Evolutionary conservation across 2,888 invertebrate species (phyloP), one percentile per base, ranked within the genome.

Genomic region (Griposia aprilina): DNA sequence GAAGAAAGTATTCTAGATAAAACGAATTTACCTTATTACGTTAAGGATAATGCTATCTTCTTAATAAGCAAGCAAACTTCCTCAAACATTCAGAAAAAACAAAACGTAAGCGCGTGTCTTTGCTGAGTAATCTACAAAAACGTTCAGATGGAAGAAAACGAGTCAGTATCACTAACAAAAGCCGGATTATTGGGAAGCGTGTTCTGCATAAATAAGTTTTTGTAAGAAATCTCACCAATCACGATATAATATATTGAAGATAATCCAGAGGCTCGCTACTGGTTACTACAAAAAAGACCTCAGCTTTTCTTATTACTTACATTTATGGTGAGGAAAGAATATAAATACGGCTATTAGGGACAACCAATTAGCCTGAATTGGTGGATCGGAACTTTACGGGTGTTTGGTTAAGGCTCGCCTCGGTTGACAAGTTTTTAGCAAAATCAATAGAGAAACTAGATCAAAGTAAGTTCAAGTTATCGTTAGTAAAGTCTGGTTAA

Each of bases 181-280:
- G 60, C 63, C 17, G 50, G 72, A 78, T 67, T 78, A 84, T 66
- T 70, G 17, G 50, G 48, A 48, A 30, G 52, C 63, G 68, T 80
- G 71, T 48, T 66, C 60, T 83, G 81, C 80, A 80, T 85, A 66
- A 80, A 70, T 68, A 86, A 60, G 41, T 57, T 77, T 66, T 50
- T 13, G 17, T 23, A 20, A 62, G 7, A 74, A 55, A 75, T 80
- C 13, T 50, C 57, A 73, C 57, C 60, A 67, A 59, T 55, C 23
- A n/a, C n/a, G 26, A 30, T 36, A 45, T 77, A 57, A 69, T 74
- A 52, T 73, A 67, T 71, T 67, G 70, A 62, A 36, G 70, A 59
- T 78, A 71, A 79, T 68, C 62, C 23, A 45, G 4, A 72, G 3
- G 50, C 13, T 50, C n/a, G 20, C 55, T 62, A 60, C 62, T 63